phyloP scores from a whole-genome alignment of 2,113 vertebrate species.

The Elaphurus davidianus region DNA sequence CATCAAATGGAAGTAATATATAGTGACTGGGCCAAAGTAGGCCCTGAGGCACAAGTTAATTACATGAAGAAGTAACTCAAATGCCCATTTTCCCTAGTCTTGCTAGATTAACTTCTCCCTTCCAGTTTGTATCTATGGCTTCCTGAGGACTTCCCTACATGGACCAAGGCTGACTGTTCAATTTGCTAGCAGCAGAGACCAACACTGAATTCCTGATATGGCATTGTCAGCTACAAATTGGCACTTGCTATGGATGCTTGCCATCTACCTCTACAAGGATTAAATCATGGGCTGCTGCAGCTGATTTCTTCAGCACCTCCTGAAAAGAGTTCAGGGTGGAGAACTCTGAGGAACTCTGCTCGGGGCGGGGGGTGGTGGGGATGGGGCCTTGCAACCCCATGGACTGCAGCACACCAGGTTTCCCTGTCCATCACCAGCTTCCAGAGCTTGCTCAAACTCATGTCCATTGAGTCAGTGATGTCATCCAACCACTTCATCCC shows the following conservation, averaged over 20 bases:
- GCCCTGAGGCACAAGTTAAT: not conserved
- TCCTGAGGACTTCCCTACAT: not conserved
- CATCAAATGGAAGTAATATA: not conserved
- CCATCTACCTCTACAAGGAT: not conserved
- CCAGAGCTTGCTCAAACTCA: not conserved
- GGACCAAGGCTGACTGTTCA: not conserved
- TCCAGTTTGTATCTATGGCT: too few relatives aligned
- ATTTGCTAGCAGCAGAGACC: not conserved
- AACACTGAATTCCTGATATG: not conserved
- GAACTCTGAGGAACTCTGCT: not conserved
- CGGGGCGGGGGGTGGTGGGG: fast-evolving
- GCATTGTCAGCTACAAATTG: not conserved
- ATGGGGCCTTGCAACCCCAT: fast-evolving
- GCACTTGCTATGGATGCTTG: not conserved
- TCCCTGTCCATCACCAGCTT: not conserved
- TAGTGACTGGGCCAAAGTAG: too few relatives aligned
- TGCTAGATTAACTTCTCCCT: not conserved
- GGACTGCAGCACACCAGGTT: not conserved
- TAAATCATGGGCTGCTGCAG: not conserved
- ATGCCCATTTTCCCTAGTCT: too few relatives aligned
- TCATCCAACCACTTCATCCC: not conserved
- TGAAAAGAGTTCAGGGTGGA: not conserved
- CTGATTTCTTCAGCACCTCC: not conserved
- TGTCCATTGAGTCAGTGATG: not conserved
- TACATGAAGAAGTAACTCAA: not conserved